Percentiles rank a stretch among this genome's conserved stretches.
These are phyloP conservation scores for Simalia tracyae DNA, from an alignment of 2,797 vertebrate species.

Conservation along the genomic window DNA sequence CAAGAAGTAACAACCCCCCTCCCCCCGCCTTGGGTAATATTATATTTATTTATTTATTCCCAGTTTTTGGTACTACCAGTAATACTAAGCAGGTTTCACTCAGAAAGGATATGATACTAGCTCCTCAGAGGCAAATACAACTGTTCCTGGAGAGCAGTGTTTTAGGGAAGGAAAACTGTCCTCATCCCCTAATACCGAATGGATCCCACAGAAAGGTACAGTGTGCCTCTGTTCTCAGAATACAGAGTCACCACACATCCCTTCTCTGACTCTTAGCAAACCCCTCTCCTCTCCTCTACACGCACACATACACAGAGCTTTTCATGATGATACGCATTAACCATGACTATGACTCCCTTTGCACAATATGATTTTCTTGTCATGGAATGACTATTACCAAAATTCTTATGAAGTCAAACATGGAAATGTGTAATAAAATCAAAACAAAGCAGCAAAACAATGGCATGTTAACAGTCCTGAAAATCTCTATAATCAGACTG, in stretches of 20 bases:
- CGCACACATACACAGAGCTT: not conserved
- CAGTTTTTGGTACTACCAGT: not conserved
- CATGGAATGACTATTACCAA: not conserved
- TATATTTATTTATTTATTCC: not conserved
- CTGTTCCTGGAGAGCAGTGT: too few relatives aligned
- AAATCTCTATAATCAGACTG: constrained; percentile 42
- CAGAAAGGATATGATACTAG: not conserved
- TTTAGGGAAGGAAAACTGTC: not conserved
- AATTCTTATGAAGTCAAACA: not conserved
- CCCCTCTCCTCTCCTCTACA: too few relatives aligned
- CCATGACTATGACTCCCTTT: not conserved
- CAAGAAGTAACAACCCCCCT: not conserved
- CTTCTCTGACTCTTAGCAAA: not conserved
- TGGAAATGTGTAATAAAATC: not conserved
- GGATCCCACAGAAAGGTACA: not conserved
- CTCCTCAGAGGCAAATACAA: not conserved
- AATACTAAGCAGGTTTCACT: not conserved
- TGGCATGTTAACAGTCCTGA: not conserved
- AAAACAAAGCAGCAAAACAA: not conserved
- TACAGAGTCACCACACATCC: not conserved
- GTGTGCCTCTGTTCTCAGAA: not conserved
- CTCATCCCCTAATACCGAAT: not conserved
- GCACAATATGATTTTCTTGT: not conserved
- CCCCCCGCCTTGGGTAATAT: not conserved
- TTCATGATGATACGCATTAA: not conserved